phyloP scores from a whole-genome alignment of 1,140 invertebrate genomes.

The Copidosoma floridanum region DNA sequence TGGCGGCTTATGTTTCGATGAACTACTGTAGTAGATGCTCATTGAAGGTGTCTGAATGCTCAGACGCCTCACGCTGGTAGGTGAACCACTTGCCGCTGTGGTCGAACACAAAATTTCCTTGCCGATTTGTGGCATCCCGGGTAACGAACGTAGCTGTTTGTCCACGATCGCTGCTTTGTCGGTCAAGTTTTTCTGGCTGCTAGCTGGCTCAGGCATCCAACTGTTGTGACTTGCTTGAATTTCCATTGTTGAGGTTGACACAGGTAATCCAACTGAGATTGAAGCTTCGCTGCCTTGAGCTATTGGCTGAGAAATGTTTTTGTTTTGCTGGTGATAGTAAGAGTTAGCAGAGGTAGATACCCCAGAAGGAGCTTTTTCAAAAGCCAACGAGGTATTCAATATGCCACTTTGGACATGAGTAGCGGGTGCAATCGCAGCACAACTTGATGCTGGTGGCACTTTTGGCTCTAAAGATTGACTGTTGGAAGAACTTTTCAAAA shows the following conservation, averaged over 20 bases:
- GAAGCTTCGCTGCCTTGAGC: constrained; percentile 21
- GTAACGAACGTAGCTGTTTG: constrained; percentile 12
- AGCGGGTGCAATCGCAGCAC: too few relatives aligned
- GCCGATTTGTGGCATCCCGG: constrained; percentile 18
- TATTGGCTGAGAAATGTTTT: not conserved
- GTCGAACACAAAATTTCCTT: constrained; percentile 22
- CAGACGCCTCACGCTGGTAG: constrained; percentile 32
- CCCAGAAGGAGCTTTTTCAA: constrained; percentile 8
- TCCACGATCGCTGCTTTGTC: not conserved
- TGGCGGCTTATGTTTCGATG: constrained; percentile 5
- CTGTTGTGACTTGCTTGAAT: constrained; percentile 7
- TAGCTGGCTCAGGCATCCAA: not conserved
- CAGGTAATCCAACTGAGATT: constrained; percentile 32
- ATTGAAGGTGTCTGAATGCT: constrained; percentile 41
- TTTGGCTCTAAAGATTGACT: not conserved
- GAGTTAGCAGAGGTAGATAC: not conserved
- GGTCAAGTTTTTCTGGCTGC: not conserved
- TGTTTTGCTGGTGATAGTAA: not conserved
- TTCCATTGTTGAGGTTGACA: constrained; percentile 30
- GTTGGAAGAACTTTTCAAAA: not conserved
- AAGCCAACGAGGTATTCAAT: too few relatives aligned
- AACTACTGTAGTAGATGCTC: constrained; percentile 37
- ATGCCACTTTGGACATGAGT: too few relatives aligned
- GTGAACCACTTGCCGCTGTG: constrained; percentile 17
- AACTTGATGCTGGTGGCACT: not conserved